phyloP scores from a whole-genome alignment of 2,797 vertebrate genomes.

The Setipinna tenuifilis region DNA sequence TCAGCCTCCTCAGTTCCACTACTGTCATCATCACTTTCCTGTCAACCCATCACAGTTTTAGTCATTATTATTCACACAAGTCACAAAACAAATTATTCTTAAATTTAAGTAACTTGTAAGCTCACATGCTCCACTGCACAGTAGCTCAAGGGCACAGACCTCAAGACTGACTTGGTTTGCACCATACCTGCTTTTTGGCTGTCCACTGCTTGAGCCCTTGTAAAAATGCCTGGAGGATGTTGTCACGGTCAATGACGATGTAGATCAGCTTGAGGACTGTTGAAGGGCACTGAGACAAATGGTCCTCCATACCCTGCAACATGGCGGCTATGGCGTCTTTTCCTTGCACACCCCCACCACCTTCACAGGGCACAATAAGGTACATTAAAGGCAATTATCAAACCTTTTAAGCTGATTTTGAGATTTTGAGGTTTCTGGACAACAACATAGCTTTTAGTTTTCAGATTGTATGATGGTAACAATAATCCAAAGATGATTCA shows the following conservation, averaged over 20 bases:
- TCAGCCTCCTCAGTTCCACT: neutral
- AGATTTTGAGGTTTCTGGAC: neutral
- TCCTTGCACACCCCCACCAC: slow-evolving; percentile 54
- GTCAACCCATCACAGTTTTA: neutral
- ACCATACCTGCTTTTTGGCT: slow-evolving; percentile 41
- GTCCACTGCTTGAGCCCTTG: slow-evolving; percentile 54
- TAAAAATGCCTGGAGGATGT: slow-evolving; percentile 48
- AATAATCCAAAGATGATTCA: neutral
- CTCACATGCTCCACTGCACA: neutral
- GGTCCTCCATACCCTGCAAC: slow-evolving; percentile 57
- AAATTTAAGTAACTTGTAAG: neutral
- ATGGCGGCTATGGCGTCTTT: slow-evolving; percentile 50
- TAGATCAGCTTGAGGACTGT: slow-evolving; percentile 60
- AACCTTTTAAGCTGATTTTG: neutral
- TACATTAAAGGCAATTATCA: no score
- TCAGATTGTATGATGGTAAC: neutral
- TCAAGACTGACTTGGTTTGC: neutral
- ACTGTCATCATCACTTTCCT: slow-evolving; percentile 34
- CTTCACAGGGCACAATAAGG: slow-evolving; percentile 44
- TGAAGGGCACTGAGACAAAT: slow-evolving; percentile 46
- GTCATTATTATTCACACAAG: neutral
- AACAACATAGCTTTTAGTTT: neutral
- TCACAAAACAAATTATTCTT: neutral
- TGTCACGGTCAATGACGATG: slow-evolving; percentile 51
- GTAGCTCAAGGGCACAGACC: neutral